Base-by-base conservation (phyloP, 2,888 invertebrate genomes). In the Patella ulyssiponensis region DNA sequence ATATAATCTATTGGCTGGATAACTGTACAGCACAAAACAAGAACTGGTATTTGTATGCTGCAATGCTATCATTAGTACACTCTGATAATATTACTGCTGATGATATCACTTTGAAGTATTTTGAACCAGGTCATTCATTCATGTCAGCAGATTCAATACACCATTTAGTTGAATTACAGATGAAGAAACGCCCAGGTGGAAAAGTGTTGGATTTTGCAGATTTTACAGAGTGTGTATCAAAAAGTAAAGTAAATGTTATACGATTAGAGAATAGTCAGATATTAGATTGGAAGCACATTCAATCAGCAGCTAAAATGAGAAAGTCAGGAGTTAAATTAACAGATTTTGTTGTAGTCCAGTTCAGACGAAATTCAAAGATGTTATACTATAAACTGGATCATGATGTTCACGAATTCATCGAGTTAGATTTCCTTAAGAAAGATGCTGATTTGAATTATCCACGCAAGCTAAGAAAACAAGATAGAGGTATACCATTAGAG, bases 81-180 rank as follows among this genome's bases (percentile, higher is more conserved):
- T 12, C 9, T 7, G 20, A 51, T 27, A 9, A 14, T 11, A 27
- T 44, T 20, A 23, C 27, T 2, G 17, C 52, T 15, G 74, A 77
- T 15, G 51, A 52, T 17, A 54, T 77, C n/a, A 74, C 23, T 23
- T 54, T 77, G 27, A 74, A 77, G 54, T 77, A 51, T 69, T 64
- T 74, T 27, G 74, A 77, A 51, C 20, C 64, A 23, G 74, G 74
- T n/a, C 77, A 74, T 23, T 74, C 74, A 15, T 75, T 78, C 23
- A 75, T 76, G 76, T 71, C 76, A 17, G 76, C 76, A 53, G 76
- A 71, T 71, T 53, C 71, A 17, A 53, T 76, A 11, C 74, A 77
- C 44, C 70, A 54, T 56, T 51, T 52, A 20, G 69, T 75, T 27
- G 78, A 78, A 53, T 27, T 51, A n/a, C 44, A 54, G 44, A 75